Conservation (phyloP, 2,113 vertebrate species). For the Amazona guildingii region DNA sequence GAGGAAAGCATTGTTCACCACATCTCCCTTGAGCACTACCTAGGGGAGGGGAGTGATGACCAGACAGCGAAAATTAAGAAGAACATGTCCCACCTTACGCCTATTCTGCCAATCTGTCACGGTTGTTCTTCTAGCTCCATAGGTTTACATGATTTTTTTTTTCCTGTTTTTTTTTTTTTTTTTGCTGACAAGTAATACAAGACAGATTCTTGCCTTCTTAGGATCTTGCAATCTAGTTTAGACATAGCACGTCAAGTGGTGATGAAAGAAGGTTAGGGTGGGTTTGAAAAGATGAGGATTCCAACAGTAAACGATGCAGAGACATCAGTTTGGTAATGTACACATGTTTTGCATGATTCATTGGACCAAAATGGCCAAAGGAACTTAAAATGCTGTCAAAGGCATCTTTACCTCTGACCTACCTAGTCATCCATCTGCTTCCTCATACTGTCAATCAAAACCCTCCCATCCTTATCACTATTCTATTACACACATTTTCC, state of each 20-base stretch:
- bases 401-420: slow-evolving; percentile 70
- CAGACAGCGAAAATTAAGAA: slow-evolving; percentile 61
- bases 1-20: slow-evolving; percentile 19
- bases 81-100: slow-evolving; percentile 59
- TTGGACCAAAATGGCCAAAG: slow-evolving; percentile 72
- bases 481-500: slow-evolving; percentile 67
- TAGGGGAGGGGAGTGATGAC: slow-evolving; percentile 48
- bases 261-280: slow-evolving; percentile 70
- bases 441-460: slow-evolving; percentile 66
- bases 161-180: neutral
- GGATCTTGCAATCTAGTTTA: slow-evolving; percentile 71
- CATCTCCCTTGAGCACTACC: slow-evolving; percentile 27
- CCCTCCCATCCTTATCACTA: slow-evolving; percentile 51
- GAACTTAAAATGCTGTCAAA: slow-evolving; percentile 71
- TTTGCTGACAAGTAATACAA: slow-evolving; percentile 60
- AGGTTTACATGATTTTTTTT: slow-evolving; percentile 39
- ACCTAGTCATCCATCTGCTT: slow-evolving; percentile 72
- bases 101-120: slow-evolving; percentile 64
- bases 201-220: slow-evolving; percentile 70
- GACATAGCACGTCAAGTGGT: slow-evolving; percentile 69
- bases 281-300: slow-evolving; percentile 66
- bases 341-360: slow-evolving; percentile 71
- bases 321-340: slow-evolving; percentile 66
- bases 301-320: slow-evolving; percentile 68
- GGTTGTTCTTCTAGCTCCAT: slow-evolving; percentile 67